Conservation (phyloP, 2,113 vertebrate genomes). For the Coturnix japonica region DNA sequence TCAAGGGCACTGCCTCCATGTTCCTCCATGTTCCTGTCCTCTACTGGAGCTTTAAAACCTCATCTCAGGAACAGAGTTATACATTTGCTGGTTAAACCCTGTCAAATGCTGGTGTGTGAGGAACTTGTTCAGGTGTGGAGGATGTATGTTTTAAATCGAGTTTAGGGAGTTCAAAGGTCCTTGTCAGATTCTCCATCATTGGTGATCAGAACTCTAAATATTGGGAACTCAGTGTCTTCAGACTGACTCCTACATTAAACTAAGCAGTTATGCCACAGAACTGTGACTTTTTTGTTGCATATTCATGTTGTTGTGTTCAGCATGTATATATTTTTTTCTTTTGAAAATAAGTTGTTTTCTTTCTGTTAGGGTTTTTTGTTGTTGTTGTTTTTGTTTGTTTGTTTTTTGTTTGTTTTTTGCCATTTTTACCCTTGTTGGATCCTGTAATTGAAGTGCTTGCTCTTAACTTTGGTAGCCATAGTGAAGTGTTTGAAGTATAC, state of each 20-base stretch:
- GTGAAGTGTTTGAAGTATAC: not conserved
- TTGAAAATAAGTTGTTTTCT: too few species aligned
- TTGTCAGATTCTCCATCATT: not conserved
- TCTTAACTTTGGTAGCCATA: not conserved
- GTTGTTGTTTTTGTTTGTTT: not conserved
- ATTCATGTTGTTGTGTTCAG: not conserved
- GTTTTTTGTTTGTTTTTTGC: not conserved
- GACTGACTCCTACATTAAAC: too few species aligned
- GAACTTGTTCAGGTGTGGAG: not conserved
- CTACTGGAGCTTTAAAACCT: not conserved
- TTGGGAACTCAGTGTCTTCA: not conserved
- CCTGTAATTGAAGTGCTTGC: not conserved
- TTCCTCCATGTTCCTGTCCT: too few species aligned
- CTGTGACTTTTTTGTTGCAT: rapidly evolving
- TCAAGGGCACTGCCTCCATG: rapidly evolving
- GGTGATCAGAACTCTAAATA: not conserved
- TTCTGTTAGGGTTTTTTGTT: not conserved
- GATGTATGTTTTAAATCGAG: not conserved
- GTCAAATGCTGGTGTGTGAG: not conserved
- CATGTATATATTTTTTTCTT: not conserved
- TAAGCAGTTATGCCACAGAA: not conserved
- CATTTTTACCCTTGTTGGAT: not conserved
- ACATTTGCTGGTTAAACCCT: not conserved
- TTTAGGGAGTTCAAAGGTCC: not conserved
- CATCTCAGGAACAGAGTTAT: not conserved